Percentiles rank a stretch among this genome's conserved stretches.
Evolutionary conservation across 2,888 invertebrate genomes (phyloP).

Genomic region (Pegoplata infirma): DNA sequence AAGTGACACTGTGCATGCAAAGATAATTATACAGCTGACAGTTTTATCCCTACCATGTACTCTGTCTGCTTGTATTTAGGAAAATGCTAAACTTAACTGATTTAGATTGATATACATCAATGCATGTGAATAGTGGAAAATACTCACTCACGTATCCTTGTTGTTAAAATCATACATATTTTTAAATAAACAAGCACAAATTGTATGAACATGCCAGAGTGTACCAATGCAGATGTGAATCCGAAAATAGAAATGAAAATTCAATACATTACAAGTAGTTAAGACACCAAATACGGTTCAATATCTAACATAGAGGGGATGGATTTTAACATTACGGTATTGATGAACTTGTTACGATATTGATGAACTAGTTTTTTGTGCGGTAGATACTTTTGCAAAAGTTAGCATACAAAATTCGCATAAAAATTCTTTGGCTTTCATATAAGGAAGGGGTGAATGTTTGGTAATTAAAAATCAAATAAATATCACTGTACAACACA

Average conservation of each 20-base stretch:
- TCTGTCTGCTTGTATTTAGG: background rate
- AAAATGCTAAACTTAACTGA: slow-evolving; percentile 18
- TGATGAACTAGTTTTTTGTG: too few relatives aligned
- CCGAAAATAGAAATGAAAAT: background rate
- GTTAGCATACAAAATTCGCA: too few relatives aligned
- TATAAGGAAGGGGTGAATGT: too few relatives aligned
- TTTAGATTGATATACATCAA: slow-evolving; percentile 14
- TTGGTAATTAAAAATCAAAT: too few relatives aligned
- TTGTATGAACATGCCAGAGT: background rate
- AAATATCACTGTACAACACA: too few relatives aligned
- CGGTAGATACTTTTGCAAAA: too few relatives aligned
- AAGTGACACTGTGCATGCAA: slow-evolving; percentile 36
- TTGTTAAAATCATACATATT: background rate
- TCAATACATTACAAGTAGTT: too few relatives aligned
- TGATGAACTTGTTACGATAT: too few relatives aligned
- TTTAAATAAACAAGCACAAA: background rate
- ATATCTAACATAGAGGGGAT: too few relatives aligned
- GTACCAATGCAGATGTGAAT: background rate
- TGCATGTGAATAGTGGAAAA: background rate
- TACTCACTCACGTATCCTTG: background rate
- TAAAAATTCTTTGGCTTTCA: too few relatives aligned
- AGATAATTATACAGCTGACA: slow-evolving; percentile 48
- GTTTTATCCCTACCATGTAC: slow-evolving; percentile 25
- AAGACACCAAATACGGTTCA: too few relatives aligned
- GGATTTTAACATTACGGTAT: too few relatives aligned